These are phyloP conservation scores for Balearica regulorum DNA, from an alignment of 2,797 vertebrate genomes.

Conservation along the genomic window DNA sequence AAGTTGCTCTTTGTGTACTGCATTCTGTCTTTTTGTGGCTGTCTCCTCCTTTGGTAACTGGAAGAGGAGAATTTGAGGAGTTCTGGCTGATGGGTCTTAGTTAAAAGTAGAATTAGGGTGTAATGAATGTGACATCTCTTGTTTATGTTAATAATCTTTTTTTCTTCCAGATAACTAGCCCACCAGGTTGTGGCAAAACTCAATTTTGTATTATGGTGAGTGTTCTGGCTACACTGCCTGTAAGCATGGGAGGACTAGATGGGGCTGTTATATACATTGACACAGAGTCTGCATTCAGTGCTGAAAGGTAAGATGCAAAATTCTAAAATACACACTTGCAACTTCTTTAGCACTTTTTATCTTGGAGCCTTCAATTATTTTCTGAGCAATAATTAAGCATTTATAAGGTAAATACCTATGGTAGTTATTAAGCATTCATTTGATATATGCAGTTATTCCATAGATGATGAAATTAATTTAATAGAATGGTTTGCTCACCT, in stretches of 20 bases:
- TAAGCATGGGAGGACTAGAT: conserved; percentile 78
- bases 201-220: conserved; percentile 85
- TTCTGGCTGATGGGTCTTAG: not conserved
- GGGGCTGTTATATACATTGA: conserved; percentile 82
- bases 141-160: not conserved
- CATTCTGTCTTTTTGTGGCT: not conserved
- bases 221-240: conserved; percentile 79
- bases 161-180: conserved; percentile 77
- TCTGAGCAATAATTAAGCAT: not conserved
- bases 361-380: not conserved
- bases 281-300: conserved; percentile 84
- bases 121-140: not conserved
- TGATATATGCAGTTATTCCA: not conserved
- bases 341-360: not conserved
- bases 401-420: not conserved
- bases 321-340: not conserved
- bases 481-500: not conserved
- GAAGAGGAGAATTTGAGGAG: not conserved
- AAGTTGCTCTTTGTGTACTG: not conserved
- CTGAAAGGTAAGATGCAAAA: conserved; percentile 76
- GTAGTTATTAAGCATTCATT: not conserved
- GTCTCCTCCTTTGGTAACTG: not conserved
- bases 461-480: not conserved
- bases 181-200: conserved; percentile 87
- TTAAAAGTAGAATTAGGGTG: not conserved